phyloP scores from a whole-genome alignment of 2,113 vertebrate genomes.

The Sinocyclocheilus anshuiensis region DNA sequence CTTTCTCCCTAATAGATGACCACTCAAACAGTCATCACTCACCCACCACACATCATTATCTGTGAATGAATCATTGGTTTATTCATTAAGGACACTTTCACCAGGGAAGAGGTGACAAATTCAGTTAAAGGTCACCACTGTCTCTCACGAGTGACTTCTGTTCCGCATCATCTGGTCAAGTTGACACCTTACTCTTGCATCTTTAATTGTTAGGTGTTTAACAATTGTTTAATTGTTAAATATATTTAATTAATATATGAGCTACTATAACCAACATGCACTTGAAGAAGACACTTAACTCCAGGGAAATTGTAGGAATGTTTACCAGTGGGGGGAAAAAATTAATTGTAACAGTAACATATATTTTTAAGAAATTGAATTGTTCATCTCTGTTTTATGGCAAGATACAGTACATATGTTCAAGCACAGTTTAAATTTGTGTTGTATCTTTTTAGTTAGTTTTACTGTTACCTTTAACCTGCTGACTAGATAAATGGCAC shows the following conservation, averaged over 20 bases:
- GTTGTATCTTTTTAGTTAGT: background rate
- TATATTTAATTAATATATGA: too few species aligned
- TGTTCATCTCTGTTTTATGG: too few species aligned
- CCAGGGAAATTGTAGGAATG: background rate
- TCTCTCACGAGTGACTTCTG: background rate
- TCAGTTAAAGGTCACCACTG: conserved; percentile 1
- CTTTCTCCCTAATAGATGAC: conserved; percentile 57
- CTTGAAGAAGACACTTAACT: background rate
- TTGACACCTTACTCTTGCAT: background rate
- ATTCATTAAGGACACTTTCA: conserved; percentile 40
- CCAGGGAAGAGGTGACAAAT: conserved; percentile 23
- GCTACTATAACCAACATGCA: background rate
- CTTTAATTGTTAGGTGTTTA: background rate
- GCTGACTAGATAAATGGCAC: background rate
- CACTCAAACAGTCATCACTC: conserved; percentile 50
- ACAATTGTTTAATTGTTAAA: too few species aligned
- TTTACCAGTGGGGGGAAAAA: background rate
- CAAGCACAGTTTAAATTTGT: background rate
- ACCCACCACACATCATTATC: conserved; percentile 55
- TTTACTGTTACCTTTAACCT: background rate
- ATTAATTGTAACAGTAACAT: too few species aligned
- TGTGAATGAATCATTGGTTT: conserved; percentile 59
- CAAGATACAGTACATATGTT: background rate
- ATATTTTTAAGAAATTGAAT: background rate
- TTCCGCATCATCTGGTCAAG: background rate